A percentile compares a stretch with the other conserved stretches of the same genome.
phyloP scores from a whole-genome alignment of 2,797 vertebrate genomes.

The Enteromius thamalakanensis region DNA sequence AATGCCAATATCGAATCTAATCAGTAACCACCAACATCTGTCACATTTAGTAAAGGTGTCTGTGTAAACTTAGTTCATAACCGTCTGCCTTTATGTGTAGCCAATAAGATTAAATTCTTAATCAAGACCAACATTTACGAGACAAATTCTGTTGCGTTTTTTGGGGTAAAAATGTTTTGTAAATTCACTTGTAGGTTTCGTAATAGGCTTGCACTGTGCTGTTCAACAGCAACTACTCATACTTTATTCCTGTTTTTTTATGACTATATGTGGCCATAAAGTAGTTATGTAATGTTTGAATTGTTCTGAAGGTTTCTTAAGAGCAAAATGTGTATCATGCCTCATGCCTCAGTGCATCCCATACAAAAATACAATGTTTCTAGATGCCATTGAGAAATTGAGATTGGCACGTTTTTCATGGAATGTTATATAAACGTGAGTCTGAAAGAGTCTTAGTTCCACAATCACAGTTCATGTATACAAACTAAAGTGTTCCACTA shows the following conservation, averaged over 20 bases:
- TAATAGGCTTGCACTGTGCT: background rate
- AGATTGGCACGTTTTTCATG: background rate
- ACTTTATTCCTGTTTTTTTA: slow-evolving; percentile 60
- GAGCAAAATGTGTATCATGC: background rate
- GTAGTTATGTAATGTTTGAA: slow-evolving; percentile 60
- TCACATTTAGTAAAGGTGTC: background rate
- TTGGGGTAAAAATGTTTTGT: background rate
- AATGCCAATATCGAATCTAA: background rate
- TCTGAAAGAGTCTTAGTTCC: background rate
- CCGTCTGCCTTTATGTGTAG: background rate
- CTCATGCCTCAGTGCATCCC: background rate
- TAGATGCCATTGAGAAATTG: background rate
- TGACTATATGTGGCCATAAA: slow-evolving; percentile 61
- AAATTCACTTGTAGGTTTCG: background rate
- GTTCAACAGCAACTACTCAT: background rate
- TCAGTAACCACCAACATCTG: background rate
- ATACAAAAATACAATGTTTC: background rate
- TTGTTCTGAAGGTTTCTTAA: slow-evolving; percentile 7
- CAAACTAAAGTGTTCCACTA: slow-evolving; percentile 42
- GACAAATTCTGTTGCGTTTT: background rate
- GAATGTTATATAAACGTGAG: background rate
- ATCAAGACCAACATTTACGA: background rate
- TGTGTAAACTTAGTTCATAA: slow-evolving; percentile 7
- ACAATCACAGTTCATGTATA: slow-evolving; percentile 55
- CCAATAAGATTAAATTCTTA: background rate